A percentile compares a stretch with the other conserved stretches of the same genome.
Evolutionary conservation across 1,140 invertebrate genomes (phyloP).

Genomic region (Zaprionus africanus): DNA sequence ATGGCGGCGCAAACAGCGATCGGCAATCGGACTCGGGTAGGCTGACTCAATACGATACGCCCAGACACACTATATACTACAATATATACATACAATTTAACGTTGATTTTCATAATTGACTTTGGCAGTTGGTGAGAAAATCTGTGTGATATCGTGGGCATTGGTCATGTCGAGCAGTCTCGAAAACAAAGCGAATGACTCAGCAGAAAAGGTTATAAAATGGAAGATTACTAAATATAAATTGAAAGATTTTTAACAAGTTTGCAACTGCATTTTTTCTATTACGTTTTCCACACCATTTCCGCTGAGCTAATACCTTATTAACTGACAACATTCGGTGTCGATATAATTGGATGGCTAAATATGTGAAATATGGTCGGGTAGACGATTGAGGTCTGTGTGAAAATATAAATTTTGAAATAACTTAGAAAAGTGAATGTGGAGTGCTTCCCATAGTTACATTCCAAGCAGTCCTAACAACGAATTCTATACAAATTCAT

Average conservation of each 20-base stretch:
- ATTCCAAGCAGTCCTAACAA: no score
- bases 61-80: neutral
- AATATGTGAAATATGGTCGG: no score
- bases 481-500: no score
- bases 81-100: neutral
- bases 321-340: no score
- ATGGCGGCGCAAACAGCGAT: constrained; percentile 67
- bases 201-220: constrained; percentile 27
- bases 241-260: constrained; percentile 8
- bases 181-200: constrained; percentile 21
- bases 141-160: constrained; percentile 27
- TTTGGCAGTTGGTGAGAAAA: constrained; percentile 29
- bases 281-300: constrained; percentile 1
- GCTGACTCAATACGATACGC: constrained; percentile 52
- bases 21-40: neutral
- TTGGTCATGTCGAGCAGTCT: constrained; percentile 38
- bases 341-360: no score
- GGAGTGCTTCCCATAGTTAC: no score
- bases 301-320: neutral
- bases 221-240: constrained; percentile 1
- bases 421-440: no score
- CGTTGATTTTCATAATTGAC: constrained; percentile 37
- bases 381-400: no score
- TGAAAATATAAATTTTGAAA: no score
- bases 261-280: constrained; percentile 29